These are phyloP conservation scores for Passer domesticus DNA, from an alignment of 2,113 vertebrate genomes.

Conservation along the genomic window DNA sequence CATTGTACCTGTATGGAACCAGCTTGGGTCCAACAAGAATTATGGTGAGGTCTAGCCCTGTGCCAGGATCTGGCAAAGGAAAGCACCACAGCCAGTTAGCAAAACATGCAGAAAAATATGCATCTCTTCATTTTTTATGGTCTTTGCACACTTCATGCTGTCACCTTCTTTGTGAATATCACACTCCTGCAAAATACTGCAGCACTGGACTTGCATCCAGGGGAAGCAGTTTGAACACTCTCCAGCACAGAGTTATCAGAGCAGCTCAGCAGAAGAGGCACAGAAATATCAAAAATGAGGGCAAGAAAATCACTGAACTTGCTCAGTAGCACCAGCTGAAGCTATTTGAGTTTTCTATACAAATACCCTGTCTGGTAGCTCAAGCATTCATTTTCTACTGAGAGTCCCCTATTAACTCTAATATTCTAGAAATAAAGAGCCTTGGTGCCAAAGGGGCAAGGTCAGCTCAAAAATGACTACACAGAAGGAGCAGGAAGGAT, in stretches of 20 bases:
- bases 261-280: not conserved
- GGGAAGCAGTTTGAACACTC: not conserved
- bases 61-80: not conserved
- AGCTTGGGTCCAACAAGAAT: not conserved
- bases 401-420: not conserved
- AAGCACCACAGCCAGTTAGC: not conserved
- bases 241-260: not conserved
- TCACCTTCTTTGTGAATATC: not conserved
- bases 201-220: not conserved
- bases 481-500: not conserved
- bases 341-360: not conserved
- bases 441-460: not conserved
- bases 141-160: not conserved
- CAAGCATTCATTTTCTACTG: not conserved
- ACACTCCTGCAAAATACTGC: not conserved
- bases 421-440: not conserved
- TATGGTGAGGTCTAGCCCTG: accelerated
- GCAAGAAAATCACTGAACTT: not conserved
- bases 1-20: not conserved
- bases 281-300: not conserved
- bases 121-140: not conserved
- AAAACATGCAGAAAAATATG: not conserved
- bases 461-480: not conserved
- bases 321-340: not conserved
- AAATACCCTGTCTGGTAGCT: not conserved